These are phyloP conservation scores for Microcaecilia unicolor DNA, from an alignment of 2,797 vertebrate species.

Conservation along the genomic window DNA sequence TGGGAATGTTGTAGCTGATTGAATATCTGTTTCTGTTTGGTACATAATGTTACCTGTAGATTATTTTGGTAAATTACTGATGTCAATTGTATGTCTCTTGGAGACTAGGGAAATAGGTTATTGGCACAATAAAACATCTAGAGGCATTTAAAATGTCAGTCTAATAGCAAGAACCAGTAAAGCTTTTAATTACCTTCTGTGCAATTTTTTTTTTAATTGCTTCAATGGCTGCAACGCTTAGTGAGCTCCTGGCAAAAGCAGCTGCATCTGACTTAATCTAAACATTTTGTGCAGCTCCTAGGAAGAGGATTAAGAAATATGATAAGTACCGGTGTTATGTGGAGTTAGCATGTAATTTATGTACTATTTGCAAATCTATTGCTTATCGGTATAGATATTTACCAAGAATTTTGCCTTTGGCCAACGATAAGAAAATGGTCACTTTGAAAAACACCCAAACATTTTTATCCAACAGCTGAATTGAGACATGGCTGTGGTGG, in stretches of 20 bases:
- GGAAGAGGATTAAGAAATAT: conserved; percentile 26
- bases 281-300: conserved; percentile 33
- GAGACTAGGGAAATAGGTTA: conserved; percentile 84
- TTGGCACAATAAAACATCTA: conserved; percentile 89
- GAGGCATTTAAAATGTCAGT: conserved; percentile 90
- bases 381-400: no score
- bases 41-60: conserved; percentile 77
- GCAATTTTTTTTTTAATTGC: conserved; percentile 84
- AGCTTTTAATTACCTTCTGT: conserved; percentile 99
- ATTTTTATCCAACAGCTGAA: no score
- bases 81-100: conserved; percentile 82
- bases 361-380: no score
- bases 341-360: not conserved
- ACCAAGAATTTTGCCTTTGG: no score
- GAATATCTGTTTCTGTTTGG: conserved; percentile 77
- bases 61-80: conserved; percentile 87
- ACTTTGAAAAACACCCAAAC: no score
- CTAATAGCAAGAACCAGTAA: conserved; percentile 94
- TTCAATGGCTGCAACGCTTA: conserved; percentile 56
- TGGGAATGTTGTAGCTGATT: conserved; percentile 72
- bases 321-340: not conserved
- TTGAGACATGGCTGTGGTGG: no score
- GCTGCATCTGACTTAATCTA: conserved; percentile 62
- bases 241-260: conserved; percentile 62
- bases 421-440: no score